Base-by-base conservation (phyloP, 2,113 vertebrate genomes). In the Ictalurus furcatus region DNA sequence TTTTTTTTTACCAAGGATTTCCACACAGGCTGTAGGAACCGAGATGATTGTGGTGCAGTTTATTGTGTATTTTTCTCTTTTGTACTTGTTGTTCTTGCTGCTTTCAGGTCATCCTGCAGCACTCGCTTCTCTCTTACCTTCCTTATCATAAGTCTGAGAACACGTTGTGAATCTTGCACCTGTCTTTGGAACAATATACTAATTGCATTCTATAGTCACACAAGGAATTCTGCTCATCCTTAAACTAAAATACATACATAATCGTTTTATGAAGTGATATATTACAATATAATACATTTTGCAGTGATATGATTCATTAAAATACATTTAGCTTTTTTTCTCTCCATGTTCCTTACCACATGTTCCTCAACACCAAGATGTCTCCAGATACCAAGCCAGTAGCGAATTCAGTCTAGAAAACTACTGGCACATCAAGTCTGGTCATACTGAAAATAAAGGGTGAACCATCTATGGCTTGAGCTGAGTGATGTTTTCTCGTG, bases 401-500 rank as follows among this genome's bases (percentile, higher is more conserved):
- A 81, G 86, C 44, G 65, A 78, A 87, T 52, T 6, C 67, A 73
- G 23, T 59, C 61, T 5, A 8, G 2, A 61, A 76, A 44, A 14
- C 85, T n/a, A 11, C 54, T 28, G 9, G 52, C 34, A 37, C 44
- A 54, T 71, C 65, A 73, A 8, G 21, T 58, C 48, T 23, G 48
- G 28, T 56, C 48, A 30, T 54, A 44, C 28, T 52, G 12, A 71
- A 85, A 61, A 78, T 59, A 59, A 76, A 28, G 23, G 2, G 12
- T 52, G 44, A 79, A 79, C 44, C 40, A 52, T n/a, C 11, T 71
- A 61, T 34, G 56, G 21, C 56, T 58, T 61, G 23, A 37, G 56
- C 56, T 86, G 85, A 71, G 67, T 28, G 65, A 85, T 85, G 82
- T 85, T 74, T 58, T 73, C 40, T 73, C 13, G 8, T 71, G 65